A percentile compares a stretch with the other conserved stretches of the same genome.
phyloP scores from a whole-genome alignment of 2,113 vertebrate genomes.

The Mellivora capensis region DNA sequence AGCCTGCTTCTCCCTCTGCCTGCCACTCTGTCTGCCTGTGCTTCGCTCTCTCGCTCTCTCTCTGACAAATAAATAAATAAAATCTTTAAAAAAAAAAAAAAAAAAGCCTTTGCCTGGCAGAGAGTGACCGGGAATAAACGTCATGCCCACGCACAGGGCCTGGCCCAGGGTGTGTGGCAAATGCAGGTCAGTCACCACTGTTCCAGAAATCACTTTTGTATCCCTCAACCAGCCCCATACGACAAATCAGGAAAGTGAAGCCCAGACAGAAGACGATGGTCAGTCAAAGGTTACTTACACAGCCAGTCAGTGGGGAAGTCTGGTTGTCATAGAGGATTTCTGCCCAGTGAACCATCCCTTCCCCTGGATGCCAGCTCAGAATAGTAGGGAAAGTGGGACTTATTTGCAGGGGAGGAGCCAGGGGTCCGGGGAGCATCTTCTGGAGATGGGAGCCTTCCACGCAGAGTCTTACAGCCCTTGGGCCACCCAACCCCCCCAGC shows the following conservation, averaged over 20 bases:
- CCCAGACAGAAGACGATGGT: neutral
- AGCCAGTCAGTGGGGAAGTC: neutral
- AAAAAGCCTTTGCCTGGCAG: neutral
- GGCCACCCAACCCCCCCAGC: neutral
- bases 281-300: neutral
- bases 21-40: no score
- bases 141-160: fast-evolving
- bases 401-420: neutral
- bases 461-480: neutral
- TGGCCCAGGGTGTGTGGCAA: neutral
- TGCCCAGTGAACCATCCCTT: neutral
- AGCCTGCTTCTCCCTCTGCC: no score
- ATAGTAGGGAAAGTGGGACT: fast-evolving
- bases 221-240: neutral
- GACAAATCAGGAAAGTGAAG: neutral
- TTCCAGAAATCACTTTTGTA: neutral
- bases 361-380: neutral
- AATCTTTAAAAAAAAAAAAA: no score
- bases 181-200: neutral
- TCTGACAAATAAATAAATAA: no score
- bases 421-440: neutral
- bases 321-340: neutral
- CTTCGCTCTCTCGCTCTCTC: no score
- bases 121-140: neutral
- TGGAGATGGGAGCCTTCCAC: no score